Evolutionary conservation across 2,113 vertebrate genomes (phyloP).

Genomic region (Rhynchomys soricoides): DNA sequence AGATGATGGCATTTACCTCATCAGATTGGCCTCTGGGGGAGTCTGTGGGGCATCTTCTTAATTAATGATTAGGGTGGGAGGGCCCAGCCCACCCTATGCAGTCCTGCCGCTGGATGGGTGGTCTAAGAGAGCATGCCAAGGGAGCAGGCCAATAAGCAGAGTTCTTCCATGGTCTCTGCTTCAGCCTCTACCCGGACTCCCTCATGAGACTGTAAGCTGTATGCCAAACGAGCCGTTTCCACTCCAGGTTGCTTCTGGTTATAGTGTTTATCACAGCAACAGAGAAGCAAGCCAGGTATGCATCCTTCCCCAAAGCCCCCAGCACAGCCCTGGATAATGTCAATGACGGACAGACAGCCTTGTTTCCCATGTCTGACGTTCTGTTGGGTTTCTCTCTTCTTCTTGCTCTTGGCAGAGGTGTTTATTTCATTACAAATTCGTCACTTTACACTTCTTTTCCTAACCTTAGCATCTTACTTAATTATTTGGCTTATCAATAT

Average conservation of each 20-base stretch:
- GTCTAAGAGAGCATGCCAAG: not conserved
- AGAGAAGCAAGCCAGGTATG: not conserved
- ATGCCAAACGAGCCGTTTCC: not conserved
- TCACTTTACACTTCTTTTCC: not conserved
- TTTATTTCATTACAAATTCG: not conserved
- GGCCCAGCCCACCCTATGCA: not conserved
- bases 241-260: not conserved
- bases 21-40: not conserved
- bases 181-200: too few relatives aligned
- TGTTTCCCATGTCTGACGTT: not conserved
- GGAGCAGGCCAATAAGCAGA: too few relatives aligned
- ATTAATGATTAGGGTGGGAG: too few relatives aligned
- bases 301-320: not conserved
- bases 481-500: not conserved
- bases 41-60: not conserved
- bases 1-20: too few relatives aligned
- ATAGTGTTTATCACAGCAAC: not conserved
- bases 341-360: not conserved
- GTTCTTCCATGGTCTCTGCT: not conserved
- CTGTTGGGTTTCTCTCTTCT: not conserved
- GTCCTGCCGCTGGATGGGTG: not conserved
- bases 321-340: not conserved
- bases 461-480: not conserved
- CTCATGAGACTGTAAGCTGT: too few relatives aligned
- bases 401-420: not conserved